phyloP scores from a whole-genome alignment of 2,888 invertebrate genomes.

The Arrhopalites spinosus region DNA sequence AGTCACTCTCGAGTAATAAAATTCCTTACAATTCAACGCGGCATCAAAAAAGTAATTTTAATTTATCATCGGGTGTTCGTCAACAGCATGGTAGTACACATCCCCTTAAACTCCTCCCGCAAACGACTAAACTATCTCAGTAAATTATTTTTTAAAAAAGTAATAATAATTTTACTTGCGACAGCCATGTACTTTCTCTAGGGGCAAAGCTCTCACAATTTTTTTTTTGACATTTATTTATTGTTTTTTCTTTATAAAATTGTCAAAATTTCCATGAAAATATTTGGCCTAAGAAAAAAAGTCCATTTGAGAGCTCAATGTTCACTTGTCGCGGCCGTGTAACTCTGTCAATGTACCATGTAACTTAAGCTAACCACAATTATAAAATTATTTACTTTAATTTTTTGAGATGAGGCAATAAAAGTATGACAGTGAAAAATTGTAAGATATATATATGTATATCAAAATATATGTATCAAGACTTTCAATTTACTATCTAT shows the following conservation, averaged over 20 bases:
- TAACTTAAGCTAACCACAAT: no score
- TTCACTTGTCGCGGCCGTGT: no score
- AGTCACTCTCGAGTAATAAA: conserved; percentile 43
- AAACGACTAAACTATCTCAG: conserved; percentile 48
- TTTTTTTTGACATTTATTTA: neutral
- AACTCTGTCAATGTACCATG: no score
- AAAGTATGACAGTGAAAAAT: no score
- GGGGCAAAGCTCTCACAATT: neutral
- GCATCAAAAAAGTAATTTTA: conserved; percentile 35
- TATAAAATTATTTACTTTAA: no score
- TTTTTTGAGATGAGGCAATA: no score
- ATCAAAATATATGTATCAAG: no score
- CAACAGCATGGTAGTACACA: conserved; percentile 90
- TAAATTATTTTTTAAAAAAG: neutral
- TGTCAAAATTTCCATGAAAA: neutral
- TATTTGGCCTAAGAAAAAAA: no score
- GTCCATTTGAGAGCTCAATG: no score
- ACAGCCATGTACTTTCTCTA: neutral
- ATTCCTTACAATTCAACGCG: neutral
- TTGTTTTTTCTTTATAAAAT: no score
- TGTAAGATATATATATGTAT: no score
- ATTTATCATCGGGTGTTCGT: conserved; percentile 41
- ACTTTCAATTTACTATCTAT: no score
- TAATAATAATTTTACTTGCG: neutral
- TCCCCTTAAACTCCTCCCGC: conserved; percentile 78